phyloP scores from a whole-genome alignment of 2,113 vertebrate genomes.

The Cyanistes caeruleus region DNA sequence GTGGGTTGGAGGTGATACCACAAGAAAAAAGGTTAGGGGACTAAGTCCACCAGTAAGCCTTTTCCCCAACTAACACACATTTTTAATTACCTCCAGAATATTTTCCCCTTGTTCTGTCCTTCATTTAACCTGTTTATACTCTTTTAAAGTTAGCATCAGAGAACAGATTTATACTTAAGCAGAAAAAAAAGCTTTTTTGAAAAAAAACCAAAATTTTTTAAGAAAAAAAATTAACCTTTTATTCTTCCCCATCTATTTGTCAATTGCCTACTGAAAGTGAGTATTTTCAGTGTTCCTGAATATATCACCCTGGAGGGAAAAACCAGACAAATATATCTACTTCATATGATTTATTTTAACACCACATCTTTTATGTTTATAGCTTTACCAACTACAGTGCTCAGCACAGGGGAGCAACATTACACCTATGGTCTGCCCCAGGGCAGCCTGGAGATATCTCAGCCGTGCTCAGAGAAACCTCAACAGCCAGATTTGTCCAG shows the following conservation, averaged over 20 bases:
- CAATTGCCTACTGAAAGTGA: neutral
- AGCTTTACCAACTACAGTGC: neutral
- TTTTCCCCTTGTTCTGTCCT: neutral
- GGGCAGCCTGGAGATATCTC: neutral
- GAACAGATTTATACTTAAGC: neutral
- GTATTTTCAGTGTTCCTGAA: neutral
- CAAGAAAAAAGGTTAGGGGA: neutral
- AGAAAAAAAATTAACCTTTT: neutral
- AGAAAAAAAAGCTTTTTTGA: neutral
- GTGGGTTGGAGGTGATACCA: rapidly evolving
- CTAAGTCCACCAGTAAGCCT: neutral
- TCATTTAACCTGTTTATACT: neutral
- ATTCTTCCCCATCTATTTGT: neutral
- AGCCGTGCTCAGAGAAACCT: neutral
- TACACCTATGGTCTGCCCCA: neutral
- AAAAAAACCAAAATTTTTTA: rapidly evolving
- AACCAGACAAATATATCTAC: neutral
- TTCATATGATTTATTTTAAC: neutral
- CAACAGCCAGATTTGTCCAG: neutral
- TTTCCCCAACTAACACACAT: neutral
- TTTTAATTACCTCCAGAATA: neutral
- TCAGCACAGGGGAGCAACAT: neutral
- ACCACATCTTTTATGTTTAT: neutral
- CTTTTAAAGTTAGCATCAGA: neutral
- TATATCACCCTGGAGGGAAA: neutral